Conservation (phyloP, 92 coral and sea anemone species). For the Virgularia gustaviana region DNA sequence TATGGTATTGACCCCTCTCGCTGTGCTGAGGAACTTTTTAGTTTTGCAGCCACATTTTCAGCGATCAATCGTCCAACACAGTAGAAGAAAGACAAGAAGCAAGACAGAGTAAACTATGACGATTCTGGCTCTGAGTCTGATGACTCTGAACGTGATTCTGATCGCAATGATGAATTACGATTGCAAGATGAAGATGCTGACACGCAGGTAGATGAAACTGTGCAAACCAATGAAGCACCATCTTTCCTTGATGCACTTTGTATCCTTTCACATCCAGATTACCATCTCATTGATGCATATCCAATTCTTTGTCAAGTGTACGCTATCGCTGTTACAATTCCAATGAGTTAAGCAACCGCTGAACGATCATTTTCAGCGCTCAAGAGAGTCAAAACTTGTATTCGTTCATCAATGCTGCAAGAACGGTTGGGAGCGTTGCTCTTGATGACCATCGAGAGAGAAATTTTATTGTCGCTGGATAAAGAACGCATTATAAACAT, state of each 20-base stretch:
- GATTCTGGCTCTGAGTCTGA: background rate
- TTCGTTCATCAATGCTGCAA: constrained; percentile 9
- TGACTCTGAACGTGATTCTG: background rate
- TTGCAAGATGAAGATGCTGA: background rate
- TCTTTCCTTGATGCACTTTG: constrained; percentile 2
- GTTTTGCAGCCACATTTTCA: background rate
- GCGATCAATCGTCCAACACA: background rate
- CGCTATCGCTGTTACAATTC: constrained; percentile 13
- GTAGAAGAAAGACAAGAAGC: background rate
- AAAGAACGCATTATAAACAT: constrained; percentile 16
- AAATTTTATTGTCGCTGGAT: constrained; percentile 1
- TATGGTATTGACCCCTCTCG: background rate
- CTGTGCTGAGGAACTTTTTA: constrained; percentile 13
- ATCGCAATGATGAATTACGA: background rate
- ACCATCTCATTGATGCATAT: constrained; percentile 8
- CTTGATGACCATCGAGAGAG: background rate
- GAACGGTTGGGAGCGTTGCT: constrained; percentile 12
- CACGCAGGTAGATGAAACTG: background rate
- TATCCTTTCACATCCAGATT: background rate
- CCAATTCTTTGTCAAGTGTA: background rate
- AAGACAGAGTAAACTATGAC: background rate
- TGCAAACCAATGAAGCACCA: background rate
- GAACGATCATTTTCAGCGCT: constrained; percentile 18
- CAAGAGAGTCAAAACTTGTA: constrained; percentile 20
- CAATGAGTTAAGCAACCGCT: background rate